Evolutionary conservation across 2,797 vertebrate species (phyloP).

Genomic region (Pangasius larnaudii): DNA sequence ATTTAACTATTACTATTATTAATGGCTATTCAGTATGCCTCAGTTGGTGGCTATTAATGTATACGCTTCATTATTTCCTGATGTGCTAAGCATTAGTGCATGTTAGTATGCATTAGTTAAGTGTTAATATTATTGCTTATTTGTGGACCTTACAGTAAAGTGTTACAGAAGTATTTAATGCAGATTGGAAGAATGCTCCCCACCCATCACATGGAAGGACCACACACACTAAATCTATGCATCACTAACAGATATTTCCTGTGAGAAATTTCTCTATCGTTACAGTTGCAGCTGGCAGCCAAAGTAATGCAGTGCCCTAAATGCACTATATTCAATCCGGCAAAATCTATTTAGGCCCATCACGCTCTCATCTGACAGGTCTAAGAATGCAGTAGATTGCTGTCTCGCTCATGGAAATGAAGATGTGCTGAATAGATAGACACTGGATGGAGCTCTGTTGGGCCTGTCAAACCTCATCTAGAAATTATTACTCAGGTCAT

Average conservation of each 20-base stretch:
- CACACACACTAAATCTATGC: constrained; percentile 5
- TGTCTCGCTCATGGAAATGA: constrained; percentile 58
- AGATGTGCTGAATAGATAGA: constrained; percentile 56
- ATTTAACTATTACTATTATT: not conserved
- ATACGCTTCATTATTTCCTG: not conserved
- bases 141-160: not conserved
- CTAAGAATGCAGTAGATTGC: constrained; percentile 54
- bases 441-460: constrained; percentile 49
- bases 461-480: constrained; percentile 61
- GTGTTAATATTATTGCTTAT: not conserved
- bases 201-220: not conserved
- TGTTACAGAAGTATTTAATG: not conserved
- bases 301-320: constrained; percentile 46
- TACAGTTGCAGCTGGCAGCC: constrained; percentile 37
- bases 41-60: not conserved
- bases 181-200: not conserved
- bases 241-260: constrained; percentile 35
- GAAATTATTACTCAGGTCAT: constrained; percentile 63
- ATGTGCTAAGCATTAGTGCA: not conserved
- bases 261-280: constrained; percentile 38
- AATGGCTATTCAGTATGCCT: not conserved
- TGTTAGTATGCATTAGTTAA: not conserved
- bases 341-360: constrained; percentile 53
- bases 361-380: constrained; percentile 45
- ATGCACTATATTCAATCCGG: constrained; percentile 55